phyloP scores from a whole-genome alignment of 53 echinoderm and acorn worm species.

The Antedon mediterranea region DNA sequence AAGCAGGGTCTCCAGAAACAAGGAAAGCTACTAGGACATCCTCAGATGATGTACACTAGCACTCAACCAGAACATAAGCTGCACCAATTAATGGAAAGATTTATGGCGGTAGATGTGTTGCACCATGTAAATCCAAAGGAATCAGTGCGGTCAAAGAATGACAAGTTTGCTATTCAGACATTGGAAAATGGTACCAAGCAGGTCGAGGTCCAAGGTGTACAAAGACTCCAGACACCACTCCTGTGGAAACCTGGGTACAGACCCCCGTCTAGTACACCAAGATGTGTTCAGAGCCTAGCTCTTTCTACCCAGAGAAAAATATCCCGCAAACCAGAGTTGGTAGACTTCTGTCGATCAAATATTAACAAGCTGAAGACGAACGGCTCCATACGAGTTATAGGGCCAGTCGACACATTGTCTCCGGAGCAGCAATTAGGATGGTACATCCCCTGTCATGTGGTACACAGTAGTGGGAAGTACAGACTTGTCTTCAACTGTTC shows the following conservation, averaged over 20 bases:
- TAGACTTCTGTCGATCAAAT: conserved; percentile 3
- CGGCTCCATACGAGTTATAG: not conserved
- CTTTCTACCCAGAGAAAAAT: conserved; percentile 2
- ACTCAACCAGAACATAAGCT: conserved; percentile 11
- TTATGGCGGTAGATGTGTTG: conserved; percentile 9
- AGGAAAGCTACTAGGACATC: conserved; percentile 4
- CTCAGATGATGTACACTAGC: conserved; percentile 10
- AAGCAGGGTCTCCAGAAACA: conserved; percentile 17
- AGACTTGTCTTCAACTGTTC: conserved; percentile 9
- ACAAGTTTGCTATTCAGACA: not conserved
- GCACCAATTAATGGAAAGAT: conserved; percentile 8
- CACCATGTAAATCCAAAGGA: conserved; percentile 4
- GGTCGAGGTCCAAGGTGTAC: not conserved
- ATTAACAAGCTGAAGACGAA: conserved; percentile 3
- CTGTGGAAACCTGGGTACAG: conserved; percentile 8
- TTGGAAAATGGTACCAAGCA: not conserved
- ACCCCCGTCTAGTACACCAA: not conserved
- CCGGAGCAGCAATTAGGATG: conserved; percentile 7
- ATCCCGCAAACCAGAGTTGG: not conserved
- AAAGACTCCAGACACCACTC: conserved; percentile 1
- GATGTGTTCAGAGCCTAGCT: conserved; percentile 2
- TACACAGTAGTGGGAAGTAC: conserved; percentile 11
- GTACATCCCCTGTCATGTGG: conserved; percentile 3
- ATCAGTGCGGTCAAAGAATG: conserved; percentile 5
- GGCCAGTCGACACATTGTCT: not conserved